These are phyloP conservation scores for Apotomis betuletana DNA, from an alignment of 2,888 invertebrate genomes.

Conservation along the genomic window DNA sequence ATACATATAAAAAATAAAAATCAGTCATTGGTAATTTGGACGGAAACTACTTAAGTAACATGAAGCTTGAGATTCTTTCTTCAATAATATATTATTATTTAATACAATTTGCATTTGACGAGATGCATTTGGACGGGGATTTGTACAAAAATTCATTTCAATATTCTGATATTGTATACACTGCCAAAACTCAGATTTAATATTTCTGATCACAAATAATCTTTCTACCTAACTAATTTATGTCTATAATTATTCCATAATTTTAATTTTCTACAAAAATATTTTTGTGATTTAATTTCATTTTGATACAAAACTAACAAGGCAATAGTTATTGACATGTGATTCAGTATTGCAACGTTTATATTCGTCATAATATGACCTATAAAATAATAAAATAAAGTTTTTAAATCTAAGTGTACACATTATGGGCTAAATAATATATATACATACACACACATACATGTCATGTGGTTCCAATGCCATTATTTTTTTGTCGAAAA, in stretches of 20 bases:
- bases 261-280: constrained; percentile 43
- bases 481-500: constrained; percentile 44
- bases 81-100: constrained; percentile 43
- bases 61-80: constrained; percentile 62
- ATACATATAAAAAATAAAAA: constrained; percentile 66
- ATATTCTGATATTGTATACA: constrained; percentile 4
- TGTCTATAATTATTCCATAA: constrained; percentile 19
- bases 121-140: constrained; percentile 62
- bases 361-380: constrained; percentile 44
- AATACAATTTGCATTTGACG: constrained; percentile 44
- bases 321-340: constrained; percentile 60
- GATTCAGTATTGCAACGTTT: constrained; percentile 45
- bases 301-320: constrained; percentile 59
- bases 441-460: constrained; percentile 36
- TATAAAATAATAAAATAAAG: constrained; percentile 52
- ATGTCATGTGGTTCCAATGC: constrained; percentile 36
- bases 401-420: constrained; percentile 41
- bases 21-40: constrained; percentile 81
- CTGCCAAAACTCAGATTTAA: neutral
- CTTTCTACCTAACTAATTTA: constrained; percentile 23
- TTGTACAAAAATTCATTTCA: constrained; percentile 52
- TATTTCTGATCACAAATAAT: constrained; percentile 9
- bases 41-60: constrained; percentile 81
- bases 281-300: constrained; percentile 38
- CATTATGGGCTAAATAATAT: constrained; percentile 34